phyloP scores from a whole-genome alignment of 1,140 invertebrate genomes.

The Ylistrum balloti region DNA sequence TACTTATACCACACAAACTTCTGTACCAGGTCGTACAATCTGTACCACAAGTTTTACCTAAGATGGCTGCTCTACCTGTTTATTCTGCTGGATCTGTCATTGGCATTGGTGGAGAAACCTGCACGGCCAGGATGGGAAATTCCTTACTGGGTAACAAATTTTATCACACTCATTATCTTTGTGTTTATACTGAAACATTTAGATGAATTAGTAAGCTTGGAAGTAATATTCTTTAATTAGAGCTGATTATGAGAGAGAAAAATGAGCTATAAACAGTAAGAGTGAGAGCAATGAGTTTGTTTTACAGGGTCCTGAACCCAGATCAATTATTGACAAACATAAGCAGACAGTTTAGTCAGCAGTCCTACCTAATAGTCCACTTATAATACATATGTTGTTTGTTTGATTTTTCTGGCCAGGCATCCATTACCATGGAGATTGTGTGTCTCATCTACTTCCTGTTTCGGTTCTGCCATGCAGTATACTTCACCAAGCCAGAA shows the following conservation, averaged over 20 bases:
- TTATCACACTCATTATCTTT: not conserved
- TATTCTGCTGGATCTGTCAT: constrained; percentile 81
- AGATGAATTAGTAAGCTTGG: not conserved
- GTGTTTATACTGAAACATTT: not conserved
- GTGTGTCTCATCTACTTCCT: constrained; percentile 80
- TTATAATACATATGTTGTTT: too few relatives aligned
- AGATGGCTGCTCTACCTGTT: constrained; percentile 80
- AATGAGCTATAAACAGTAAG: too few relatives aligned
- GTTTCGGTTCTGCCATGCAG: constrained; percentile 80
- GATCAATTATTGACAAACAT: too few relatives aligned
- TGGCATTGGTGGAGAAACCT: constrained; percentile 83
- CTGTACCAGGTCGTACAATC: constrained; percentile 76
- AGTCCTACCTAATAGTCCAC: too few relatives aligned
- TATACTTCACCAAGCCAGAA: constrained; percentile 76
- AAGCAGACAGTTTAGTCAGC: too few relatives aligned
- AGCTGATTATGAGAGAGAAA: too few relatives aligned
- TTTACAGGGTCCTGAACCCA: too few relatives aligned
- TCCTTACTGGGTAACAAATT: constrained; percentile 82
- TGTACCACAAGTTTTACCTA: constrained; percentile 77
- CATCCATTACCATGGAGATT: constrained; percentile 82
- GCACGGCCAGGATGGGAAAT: constrained; percentile 76
- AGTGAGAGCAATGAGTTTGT: too few relatives aligned
- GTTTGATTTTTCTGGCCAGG: constrained; percentile 73
- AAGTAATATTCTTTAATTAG: too few relatives aligned
- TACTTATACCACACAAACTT: too few relatives aligned